Evolutionary conservation across 2,797 vertebrate genomes (phyloP), one percentile per base, ranked within the genome.

Genomic region (Cryptoblepharus egeriae): DNA sequence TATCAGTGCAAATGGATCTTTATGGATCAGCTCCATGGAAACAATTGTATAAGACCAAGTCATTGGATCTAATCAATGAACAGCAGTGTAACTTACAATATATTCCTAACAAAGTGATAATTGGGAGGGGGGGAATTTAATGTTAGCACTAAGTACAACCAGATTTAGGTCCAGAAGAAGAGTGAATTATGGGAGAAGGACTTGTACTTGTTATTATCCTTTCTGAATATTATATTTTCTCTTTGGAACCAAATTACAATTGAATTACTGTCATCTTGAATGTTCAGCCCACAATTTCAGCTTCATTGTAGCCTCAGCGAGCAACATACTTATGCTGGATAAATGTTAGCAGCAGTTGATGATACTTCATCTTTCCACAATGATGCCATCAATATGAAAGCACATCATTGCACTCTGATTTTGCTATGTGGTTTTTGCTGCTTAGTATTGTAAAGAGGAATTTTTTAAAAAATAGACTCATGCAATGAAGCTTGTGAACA

Each of bases 311-410:
- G 74, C 82, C 83, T 90, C 88, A 52, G 7, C 88, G 86, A 91
- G 89, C 88, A 88, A 32, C 67, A 70, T 89, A 88, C 89, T 92
- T 89, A 83, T 69, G 49, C 70, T 87, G 86, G 68, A 81, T 70
- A 89, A 85, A 39, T 68, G 49, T 75, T 85, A 80, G 24, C 32
- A 18, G 77, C 75, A 80, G 57, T 12, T 84, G 83, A 68, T 55
- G 20, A 81, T 0, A 0, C 52, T 80, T 71, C 79, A 80, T 63
- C 78, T 87, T 88, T 84, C 52, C 26, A 55, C 2, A 42, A 13
- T 75, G n/a, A 70, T 68, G 3, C 75, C 42, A 68, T 85, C 85
- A 91, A 88, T 35, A 88, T 0, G 1, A 67, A 86, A 52, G 75
- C 24, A 39, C 0, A 0, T 71, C 77, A 72, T 8, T 1, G 0